These are phyloP conservation scores for Hoplodrina ambigua DNA, from an alignment of 2,888 invertebrate genomes.

Conservation along the genomic window DNA sequence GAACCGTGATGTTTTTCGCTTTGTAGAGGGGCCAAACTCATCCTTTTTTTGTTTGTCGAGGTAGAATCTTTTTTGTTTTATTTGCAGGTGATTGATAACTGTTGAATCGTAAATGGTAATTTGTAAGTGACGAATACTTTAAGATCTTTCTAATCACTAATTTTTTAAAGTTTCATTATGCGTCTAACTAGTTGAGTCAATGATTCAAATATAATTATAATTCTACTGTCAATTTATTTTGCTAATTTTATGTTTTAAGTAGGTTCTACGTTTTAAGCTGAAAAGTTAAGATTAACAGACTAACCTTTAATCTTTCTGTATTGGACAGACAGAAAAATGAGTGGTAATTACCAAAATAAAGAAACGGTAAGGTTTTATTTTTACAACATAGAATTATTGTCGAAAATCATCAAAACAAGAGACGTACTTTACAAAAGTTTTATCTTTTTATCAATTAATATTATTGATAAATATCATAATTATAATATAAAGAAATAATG, in stretches of 20 bases:
- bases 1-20: conserved; percentile 30
- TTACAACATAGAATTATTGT: too few species aligned
- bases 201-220: neutral
- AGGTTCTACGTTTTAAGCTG: too few species aligned
- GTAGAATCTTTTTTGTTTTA: conserved; percentile 1
- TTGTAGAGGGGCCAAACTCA: neutral
- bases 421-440: too few species aligned
- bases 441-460: too few species aligned
- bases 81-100: conserved; percentile 7
- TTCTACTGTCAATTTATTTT: neutral
- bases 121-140: neutral
- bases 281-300: neutral
- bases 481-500: too few species aligned
- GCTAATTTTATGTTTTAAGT: neutral
- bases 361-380: too few species aligned
- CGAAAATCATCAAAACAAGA: too few species aligned
- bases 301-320: neutral
- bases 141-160: too few species aligned
- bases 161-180: neutral
- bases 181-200: too few species aligned
- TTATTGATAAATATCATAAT: too few species aligned
- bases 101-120: neutral
- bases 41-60: conserved; percentile 9
- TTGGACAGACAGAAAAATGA: neutral
- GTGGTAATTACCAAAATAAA: too few species aligned